Base-by-base conservation (phyloP, 2,797 vertebrate genomes). In the Pseudotriccus pelzelni region DNA sequence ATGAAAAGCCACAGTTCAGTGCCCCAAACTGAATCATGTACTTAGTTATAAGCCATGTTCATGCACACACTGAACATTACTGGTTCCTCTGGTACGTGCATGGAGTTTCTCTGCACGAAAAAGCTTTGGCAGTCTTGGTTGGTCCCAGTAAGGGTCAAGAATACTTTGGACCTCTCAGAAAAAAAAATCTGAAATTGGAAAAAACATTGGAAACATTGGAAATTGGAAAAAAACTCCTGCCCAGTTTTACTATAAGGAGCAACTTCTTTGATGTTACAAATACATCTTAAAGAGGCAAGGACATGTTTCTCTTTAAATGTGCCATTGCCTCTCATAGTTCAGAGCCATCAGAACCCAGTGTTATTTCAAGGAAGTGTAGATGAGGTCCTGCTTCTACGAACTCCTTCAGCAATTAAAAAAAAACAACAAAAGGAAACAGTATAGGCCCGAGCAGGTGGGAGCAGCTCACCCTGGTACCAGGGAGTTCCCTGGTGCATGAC, bases 1-100 rank as follows among this genome's bases (percentile, higher is more conserved):
- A 56, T 2, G 6, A 86, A 90, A 91, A 93, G 37, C 56, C 10
- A 6, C 68, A 91, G 39, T 89, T 86, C 73, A 58, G 23, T 81
- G 73, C n/a, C 83, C 43, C 32, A 74, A 44, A 78, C 56, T 77
- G 49, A 84, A 76, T 82, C 39, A 44, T 34, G 41, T 25, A 9
- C n/a, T 94, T 86, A 50, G 4, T 90, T 88, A 39, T 13, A 94
- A 81, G 10, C 52, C 37, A 8, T 18, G n/a, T 69, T 34, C 8
- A 2, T 36, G 49, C 34, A 49, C 23, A 15, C 44, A 4, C 19
- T 4, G 4, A 15, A 60, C 1, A 0, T 84, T 74, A 49, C 18
- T 80, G 69, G 20, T 58, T 89, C 10, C 39, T 68, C 58, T 20
- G 25, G 28, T 46, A 75, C 22, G 0, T 47, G 41, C 50, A 55